phyloP scores from a whole-genome alignment of 1,140 invertebrate species.

The Episyrphus balteatus region DNA sequence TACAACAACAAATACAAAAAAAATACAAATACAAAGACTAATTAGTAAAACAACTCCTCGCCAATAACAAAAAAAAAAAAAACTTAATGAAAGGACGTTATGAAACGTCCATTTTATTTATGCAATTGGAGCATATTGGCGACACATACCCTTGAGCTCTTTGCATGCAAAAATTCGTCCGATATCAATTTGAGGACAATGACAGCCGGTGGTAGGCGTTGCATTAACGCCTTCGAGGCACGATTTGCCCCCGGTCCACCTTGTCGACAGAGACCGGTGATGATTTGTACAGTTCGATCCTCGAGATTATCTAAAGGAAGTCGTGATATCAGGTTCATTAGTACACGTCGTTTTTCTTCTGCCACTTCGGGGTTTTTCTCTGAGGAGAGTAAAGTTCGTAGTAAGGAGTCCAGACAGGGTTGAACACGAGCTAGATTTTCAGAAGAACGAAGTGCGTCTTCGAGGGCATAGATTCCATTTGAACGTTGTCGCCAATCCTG shows the following conservation, averaged over 20 bases:
- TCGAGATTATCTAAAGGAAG: constrained; percentile 35
- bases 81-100: not conserved
- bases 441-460: constrained; percentile 40
- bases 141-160: constrained; percentile 46
- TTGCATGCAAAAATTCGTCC: constrained; percentile 50
- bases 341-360: constrained; percentile 26
- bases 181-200: constrained; percentile 51
- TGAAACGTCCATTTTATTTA: not conserved
- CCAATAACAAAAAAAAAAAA: not conserved
- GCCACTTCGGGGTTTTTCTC: constrained; percentile 32
- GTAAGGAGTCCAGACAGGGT: constrained; percentile 49
- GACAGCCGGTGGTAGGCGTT: constrained; percentile 47
- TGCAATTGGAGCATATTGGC: not conserved
- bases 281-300: constrained; percentile 39
- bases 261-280: constrained; percentile 47
- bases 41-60: not conserved
- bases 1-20: constrained; percentile 26
- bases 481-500: constrained; percentile 48
- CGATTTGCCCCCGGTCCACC: constrained; percentile 45
- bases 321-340: constrained; percentile 31
- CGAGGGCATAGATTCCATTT: constrained; percentile 45
- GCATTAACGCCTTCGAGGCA: constrained; percentile 52
- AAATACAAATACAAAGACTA: not conserved
- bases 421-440: constrained; percentile 42
- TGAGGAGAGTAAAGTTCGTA: constrained; percentile 43